These are phyloP conservation scores for Leucopsar rothschildi DNA, from an alignment of 2,113 vertebrate genomes.

Conservation along the genomic window DNA sequence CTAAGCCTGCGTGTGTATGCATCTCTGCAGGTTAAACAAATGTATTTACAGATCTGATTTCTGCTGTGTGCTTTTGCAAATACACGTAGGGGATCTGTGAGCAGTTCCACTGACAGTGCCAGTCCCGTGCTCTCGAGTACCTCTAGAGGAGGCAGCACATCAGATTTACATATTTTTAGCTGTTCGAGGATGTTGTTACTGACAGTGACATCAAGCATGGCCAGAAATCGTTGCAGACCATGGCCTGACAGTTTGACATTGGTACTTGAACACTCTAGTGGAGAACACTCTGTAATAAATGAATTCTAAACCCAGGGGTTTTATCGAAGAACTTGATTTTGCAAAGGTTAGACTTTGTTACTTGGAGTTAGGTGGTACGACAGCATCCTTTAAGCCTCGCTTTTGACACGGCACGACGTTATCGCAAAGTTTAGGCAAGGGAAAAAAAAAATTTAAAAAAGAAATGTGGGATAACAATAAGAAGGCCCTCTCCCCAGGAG, in stretches of 20 bases:
- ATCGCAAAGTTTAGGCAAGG: neutral
- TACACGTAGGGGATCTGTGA: fast-evolving
- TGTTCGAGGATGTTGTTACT: neutral
- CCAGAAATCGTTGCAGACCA: neutral
- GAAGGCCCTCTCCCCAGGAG: neutral
- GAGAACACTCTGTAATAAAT: neutral
- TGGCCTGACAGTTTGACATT: neutral
- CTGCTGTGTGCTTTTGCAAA: neutral
- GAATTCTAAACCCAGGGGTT: neutral
- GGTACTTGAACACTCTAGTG: neutral
- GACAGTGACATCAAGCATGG: fast-evolving
- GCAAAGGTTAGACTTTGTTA: neutral
- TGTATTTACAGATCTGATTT: neutral
- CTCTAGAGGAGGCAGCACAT: neutral
- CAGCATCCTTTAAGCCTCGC: neutral
- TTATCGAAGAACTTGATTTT: neutral
- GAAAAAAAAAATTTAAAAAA: neutral
- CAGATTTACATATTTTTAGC: neutral
- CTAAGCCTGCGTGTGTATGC: fast-evolving
- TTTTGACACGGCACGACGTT: neutral
- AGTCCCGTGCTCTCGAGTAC: fast-evolving
- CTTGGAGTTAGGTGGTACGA: neutral
- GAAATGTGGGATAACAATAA: neutral
- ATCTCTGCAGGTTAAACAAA: neutral
- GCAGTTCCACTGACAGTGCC: neutral